Evolutionary conservation across 2,888 invertebrate genomes (phyloP), one percentile per base, ranked within the genome.

Genomic region (Drosophila birchii): DNA sequence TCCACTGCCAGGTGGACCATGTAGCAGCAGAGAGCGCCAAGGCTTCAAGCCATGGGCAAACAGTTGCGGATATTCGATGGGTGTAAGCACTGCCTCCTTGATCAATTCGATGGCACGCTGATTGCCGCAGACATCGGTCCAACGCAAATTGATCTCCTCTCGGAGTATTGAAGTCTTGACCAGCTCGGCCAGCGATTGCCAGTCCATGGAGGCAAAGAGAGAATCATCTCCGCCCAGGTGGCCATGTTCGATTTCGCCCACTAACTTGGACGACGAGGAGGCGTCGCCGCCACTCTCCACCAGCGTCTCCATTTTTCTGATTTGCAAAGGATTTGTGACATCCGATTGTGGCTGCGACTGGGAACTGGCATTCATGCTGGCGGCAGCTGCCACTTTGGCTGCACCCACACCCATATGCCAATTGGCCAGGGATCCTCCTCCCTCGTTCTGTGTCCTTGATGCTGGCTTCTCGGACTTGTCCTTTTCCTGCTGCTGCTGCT

Each of bases 41-140:
- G 98, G 97, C 76, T 95, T 95, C 16, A 95, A 89, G 47, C 94
- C 93, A 1, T 95, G 95, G 0, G 93, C 94, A 90, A 97, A 97
- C 16, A 96, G 91, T 57, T 95, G 94, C 0, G 97, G 97, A 90
- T 95, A 95, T 75, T 95, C 94, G 1, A 95, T 93, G 8, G 97
- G 97, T 90, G 97, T 97, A 5, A 98, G 94, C 0, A 97, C 95
- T 0, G 98, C 96, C 93, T 98, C 98, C 93, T 97, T 96, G 18
- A 98, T 93, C 66, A 96, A 92, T 83, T 94, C 94, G 90, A 97
- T 96, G 11, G 97, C 96, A 12, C 94, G 93, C 3, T 95, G 94
- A 80, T 98, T 93, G 5, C 97, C 97, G 78, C 95, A 95, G 45
- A 98, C 95, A 83, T 98, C 96, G 16, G 94, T 93, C 98, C 98